A percentile compares a stretch with the other conserved stretches of the same genome.
Conservation (phyloP, 2,797 vertebrate genomes). For the Gymnothorax reevesii region DNA sequence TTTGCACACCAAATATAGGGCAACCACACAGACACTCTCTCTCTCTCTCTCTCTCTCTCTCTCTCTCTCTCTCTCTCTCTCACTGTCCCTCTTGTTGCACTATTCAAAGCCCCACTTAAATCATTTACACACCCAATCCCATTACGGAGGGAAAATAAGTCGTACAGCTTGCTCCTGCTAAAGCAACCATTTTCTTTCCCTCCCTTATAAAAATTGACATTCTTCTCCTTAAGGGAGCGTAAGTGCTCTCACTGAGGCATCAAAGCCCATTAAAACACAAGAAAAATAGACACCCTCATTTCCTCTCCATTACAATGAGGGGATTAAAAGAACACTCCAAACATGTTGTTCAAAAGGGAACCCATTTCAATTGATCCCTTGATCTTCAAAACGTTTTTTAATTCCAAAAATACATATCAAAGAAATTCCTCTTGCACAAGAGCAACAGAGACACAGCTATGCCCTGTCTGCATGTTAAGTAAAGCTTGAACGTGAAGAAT, state of each 20-base stretch:
- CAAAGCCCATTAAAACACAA: neutral
- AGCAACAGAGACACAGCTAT: neutral
- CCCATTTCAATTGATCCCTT: constrained; percentile 13
- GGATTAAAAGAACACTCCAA: constrained; percentile 8
- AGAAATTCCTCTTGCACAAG: neutral
- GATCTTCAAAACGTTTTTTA: constrained; percentile 12
- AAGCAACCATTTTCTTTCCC: neutral
- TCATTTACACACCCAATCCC: neutral
- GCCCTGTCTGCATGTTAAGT: neutral
- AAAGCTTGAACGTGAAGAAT: neutral
- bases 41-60: too few species aligned
- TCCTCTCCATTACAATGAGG: neutral
- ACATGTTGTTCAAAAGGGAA: neutral
- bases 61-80: too few species aligned
- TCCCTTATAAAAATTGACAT: neutral
- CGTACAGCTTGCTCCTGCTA: neutral
- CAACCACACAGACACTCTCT: too few species aligned
- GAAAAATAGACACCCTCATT: neutral
- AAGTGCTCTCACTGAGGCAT: constrained; percentile 3
- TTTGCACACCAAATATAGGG: too few species aligned
- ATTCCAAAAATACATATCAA: constrained; percentile 10
- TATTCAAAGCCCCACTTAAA: neutral
- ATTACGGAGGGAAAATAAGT: neutral
- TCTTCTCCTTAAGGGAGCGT: neutral
- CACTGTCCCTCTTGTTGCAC: too few species aligned